Evolutionary conservation across 2,797 vertebrate genomes (phyloP), one percentile per base, ranked within the genome.

Genomic region (Momotus momota): DNA sequence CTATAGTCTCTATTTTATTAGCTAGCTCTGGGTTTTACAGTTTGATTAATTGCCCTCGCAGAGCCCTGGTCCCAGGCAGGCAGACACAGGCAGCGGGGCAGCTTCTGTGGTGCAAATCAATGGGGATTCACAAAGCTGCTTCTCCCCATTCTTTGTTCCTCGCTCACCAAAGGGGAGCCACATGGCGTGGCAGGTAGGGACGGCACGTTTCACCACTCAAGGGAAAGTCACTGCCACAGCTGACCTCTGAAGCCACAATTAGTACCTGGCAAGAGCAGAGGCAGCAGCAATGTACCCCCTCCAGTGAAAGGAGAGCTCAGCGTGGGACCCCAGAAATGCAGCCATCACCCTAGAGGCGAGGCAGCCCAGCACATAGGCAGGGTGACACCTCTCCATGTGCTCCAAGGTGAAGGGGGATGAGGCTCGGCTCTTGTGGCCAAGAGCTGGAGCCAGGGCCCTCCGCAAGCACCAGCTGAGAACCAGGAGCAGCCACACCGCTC

Each of bases 1-100:
- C 96, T 67, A 97, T 94, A 88, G 84, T 86, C 58, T 71, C 91
- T 52, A 69, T 86, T 88, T 90, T 92, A 94, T 96, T 93, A 94
- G 81, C 81, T 71, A 66, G 74, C 87, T 95, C 94, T 73, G 64
- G 64, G 64, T 93, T 97, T 94, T 96, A 93, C 82, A 90, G 89
- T 85, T 89, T 93, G 90, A 95, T 96, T 96, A 96, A 90, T 96
- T 89, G 88, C 86, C 74, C 64, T 81, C 27, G 0, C 89, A 91
- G 81, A 74, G 85, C 82, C 86, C 66, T 27, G 12, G 88, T 93
- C 92, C 90, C 25, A 15, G 78, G 46, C 81, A 84, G 81, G 74
- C 90, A 79, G 74, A 89, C 88, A 83, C 54, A 57, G 10, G 2
- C 29, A 79, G 85, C 14, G 0, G 0, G 91, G 35, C 91, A 55